Conservation (phyloP, 2,888 invertebrate species). For the Terebella lapidaria region DNA sequence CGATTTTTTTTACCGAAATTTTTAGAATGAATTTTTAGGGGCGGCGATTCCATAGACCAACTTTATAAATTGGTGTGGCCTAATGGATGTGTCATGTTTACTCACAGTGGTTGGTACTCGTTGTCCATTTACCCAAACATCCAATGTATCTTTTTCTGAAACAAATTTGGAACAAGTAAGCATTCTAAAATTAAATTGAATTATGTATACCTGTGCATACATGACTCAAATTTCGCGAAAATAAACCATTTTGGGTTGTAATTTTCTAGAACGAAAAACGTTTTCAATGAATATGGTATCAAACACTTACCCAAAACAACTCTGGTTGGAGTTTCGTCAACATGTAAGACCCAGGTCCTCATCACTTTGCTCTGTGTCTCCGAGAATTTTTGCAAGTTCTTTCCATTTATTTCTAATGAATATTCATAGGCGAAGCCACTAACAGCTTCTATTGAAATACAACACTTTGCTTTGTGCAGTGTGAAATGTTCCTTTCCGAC, state of each 20-base stretch:
- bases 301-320: slow-evolving; percentile 70
- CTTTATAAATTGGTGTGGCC: no score
- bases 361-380: slow-evolving; percentile 73
- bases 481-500: slow-evolving; percentile 78
- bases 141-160: slow-evolving; percentile 70
- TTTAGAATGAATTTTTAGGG: no score
- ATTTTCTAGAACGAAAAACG: no score
- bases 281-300: no score
- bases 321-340: slow-evolving; percentile 55
- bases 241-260: no score
- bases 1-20: no score
- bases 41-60: no score
- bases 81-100: slow-evolving; percentile 12
- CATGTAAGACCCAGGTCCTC: slow-evolving; percentile 66
- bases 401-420: slow-evolving; percentile 75
- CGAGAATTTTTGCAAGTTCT: slow-evolving; percentile 72
- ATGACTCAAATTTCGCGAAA: no score
- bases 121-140: slow-evolving; percentile 72
- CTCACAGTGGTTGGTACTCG: slow-evolving; percentile 64
- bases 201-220: no score
- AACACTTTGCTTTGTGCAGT: slow-evolving; percentile 60
- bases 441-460: slow-evolving; percentile 60
- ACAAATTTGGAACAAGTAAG: slow-evolving; percentile 4
- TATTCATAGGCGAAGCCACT: slow-evolving; percentile 77
- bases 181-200: neutral